phyloP scores from a whole-genome alignment of 1,140 invertebrate genomes.

The Pteromalus puparum region DNA sequence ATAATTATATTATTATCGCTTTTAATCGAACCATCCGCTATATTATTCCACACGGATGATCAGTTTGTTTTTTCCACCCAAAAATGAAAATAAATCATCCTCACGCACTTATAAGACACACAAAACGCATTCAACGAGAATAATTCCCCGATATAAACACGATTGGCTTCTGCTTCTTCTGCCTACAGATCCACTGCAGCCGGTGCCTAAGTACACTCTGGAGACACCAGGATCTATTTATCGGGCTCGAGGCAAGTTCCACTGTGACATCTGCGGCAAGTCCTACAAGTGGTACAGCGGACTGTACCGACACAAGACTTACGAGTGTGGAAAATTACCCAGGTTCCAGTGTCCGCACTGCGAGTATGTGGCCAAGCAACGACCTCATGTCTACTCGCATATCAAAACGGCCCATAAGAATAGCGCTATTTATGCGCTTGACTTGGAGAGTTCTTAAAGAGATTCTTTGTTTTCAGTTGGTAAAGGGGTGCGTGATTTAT shows the following conservation, averaged over 20 bases:
- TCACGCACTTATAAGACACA: neutral
- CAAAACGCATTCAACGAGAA: neutral
- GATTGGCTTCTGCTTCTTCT: slow-evolving; percentile 52
- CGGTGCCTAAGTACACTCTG: neutral
- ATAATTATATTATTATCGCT: neutral
- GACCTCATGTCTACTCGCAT: slow-evolving; percentile 63
- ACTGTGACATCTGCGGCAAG: slow-evolving; percentile 55
- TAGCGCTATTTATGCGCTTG: slow-evolving; percentile 63
- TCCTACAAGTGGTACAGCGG: slow-evolving; percentile 65
- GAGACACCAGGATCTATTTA: slow-evolving; percentile 26
- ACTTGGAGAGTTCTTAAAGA: slow-evolving; percentile 32
- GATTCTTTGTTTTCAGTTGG: neutral
- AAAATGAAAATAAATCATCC: neutral
- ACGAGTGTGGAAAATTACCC: slow-evolving; percentile 72
- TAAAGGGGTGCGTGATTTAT: no score
- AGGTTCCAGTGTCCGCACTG: slow-evolving; percentile 71
- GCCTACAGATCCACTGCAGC: slow-evolving; percentile 8
- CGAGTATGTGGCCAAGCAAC: slow-evolving; percentile 63
- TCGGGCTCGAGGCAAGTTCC: slow-evolving; percentile 38
- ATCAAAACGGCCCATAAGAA: slow-evolving; percentile 65
- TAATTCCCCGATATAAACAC: neutral
- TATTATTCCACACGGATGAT: neutral
- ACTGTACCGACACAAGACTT: slow-evolving; percentile 67
- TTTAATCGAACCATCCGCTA: neutral
- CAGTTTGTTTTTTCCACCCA: neutral